A percentile compares a stretch with the other conserved stretches of the same genome.
Evolutionary conservation across 2,797 vertebrate genomes (phyloP).

Genomic region (Podarcis siculus): DNA sequence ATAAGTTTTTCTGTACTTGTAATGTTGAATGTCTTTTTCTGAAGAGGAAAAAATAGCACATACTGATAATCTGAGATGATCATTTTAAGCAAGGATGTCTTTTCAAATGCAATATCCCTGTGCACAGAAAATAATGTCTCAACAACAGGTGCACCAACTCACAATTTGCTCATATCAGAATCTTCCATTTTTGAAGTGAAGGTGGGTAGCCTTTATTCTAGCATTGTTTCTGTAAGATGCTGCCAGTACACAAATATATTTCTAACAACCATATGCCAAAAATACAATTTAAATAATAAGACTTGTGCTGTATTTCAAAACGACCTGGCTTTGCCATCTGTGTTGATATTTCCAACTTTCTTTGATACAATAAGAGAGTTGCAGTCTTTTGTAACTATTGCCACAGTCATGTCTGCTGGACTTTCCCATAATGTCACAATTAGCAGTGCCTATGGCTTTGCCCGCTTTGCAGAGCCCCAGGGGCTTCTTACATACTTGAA

Average conservation of each 20-base stretch:
- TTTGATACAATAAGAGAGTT: neutral
- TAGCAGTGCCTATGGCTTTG: conserved; percentile 36
- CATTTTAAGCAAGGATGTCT: neutral
- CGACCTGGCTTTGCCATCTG: accelerated
- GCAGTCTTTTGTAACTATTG: conserved; percentile 8
- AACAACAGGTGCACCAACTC: neutral
- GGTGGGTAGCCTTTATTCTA: neutral
- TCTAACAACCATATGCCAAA: neutral
- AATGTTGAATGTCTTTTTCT: neutral
- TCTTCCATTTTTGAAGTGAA: neutral
- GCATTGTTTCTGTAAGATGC: too few species aligned
- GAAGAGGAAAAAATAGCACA: neutral
- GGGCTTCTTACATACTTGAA: conserved; percentile 80
- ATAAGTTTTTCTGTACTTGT: neutral
- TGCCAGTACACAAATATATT: neutral
- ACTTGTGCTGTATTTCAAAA: neutral
- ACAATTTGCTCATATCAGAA: neutral
- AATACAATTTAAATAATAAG: neutral
- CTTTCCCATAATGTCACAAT: neutral
- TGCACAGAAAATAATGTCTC: neutral
- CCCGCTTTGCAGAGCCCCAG: conserved; percentile 59
- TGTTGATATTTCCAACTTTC: neutral
- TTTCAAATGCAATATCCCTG: neutral
- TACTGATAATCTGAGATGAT: neutral
- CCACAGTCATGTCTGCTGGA: neutral